These are phyloP conservation scores for Schizothorax lantsangensis DNA, from an alignment of 2,797 vertebrate genomes.

Conservation along the genomic window DNA sequence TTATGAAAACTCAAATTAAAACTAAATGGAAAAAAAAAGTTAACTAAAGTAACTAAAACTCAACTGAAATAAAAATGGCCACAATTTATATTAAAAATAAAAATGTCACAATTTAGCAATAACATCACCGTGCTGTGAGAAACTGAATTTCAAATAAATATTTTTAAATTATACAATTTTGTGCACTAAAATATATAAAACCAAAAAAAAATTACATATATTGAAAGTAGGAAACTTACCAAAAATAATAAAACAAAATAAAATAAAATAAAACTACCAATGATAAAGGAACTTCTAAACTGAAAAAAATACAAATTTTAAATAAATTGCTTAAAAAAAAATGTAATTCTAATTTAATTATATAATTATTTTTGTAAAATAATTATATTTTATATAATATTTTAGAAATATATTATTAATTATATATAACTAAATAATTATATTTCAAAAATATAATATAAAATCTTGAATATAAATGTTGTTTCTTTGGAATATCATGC, in stretches of 20 bases:
- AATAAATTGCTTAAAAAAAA: not conserved
- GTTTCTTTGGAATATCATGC: not conserved
- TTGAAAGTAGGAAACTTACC: not conserved
- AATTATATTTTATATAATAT: no score
- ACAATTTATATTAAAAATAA: not conserved
- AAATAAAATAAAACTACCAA: not conserved
- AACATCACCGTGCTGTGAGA: not conserved
- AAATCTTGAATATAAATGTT: no score
- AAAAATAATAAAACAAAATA: not conserved
- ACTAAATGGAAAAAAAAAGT: not conserved
- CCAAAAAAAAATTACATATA: not conserved
- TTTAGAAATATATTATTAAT: not conserved
- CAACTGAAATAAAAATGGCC: not conserved
- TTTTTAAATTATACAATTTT: not conserved
- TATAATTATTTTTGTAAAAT: not conserved
- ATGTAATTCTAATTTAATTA: no score
- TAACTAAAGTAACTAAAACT: not conserved
- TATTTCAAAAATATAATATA: not conserved
- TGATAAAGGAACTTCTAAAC: not conserved
- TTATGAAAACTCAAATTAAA: not conserved
- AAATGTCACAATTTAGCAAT: not conserved
- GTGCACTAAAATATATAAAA: not conserved
- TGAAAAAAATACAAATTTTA: not conserved
- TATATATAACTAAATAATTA: not conserved
- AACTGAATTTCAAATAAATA: not conserved